Conservation (phyloP, 2,797 vertebrate species). For the Perdix hodgsoniae region DNA sequence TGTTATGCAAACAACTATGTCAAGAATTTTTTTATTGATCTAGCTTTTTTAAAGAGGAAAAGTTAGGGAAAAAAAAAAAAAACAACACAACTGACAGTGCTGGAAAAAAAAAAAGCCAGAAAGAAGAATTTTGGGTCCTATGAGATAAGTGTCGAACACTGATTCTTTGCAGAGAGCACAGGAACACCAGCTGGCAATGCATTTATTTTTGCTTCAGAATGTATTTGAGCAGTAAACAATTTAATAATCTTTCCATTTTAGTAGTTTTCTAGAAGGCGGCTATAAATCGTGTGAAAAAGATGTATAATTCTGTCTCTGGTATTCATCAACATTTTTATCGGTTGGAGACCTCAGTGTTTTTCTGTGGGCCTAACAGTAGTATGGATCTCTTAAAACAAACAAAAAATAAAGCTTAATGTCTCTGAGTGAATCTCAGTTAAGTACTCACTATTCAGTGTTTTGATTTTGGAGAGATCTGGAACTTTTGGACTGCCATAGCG, state of each 20-base stretch:
- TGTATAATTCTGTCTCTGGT: slow-evolving; percentile 17
- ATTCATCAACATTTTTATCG: slow-evolving; percentile 4
- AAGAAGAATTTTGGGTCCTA: slow-evolving; percentile 68
- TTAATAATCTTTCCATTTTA: slow-evolving; percentile 73
- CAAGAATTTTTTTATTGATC: slow-evolving; percentile 45
- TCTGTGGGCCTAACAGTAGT: not conserved
- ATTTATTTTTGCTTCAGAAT: slow-evolving; percentile 70
- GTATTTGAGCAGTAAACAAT: slow-evolving; percentile 71
- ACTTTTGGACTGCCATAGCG: not conserved
- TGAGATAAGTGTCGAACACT: slow-evolving; percentile 65
- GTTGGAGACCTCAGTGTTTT: not conserved
- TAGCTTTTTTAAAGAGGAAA: slow-evolving; percentile 36
- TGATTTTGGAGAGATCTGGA: not conserved
- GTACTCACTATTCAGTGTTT: not conserved
- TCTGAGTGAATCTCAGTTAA: not conserved
- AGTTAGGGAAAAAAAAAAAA: not conserved
- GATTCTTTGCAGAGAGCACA: slow-evolving; percentile 62
- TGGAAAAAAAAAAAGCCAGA: not conserved
- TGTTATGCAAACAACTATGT: slow-evolving; percentile 22
- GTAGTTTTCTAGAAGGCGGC: slow-evolving; percentile 32
- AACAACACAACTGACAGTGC: not conserved
- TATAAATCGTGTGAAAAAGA: slow-evolving; percentile 44
- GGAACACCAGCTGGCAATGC: slow-evolving; percentile 72
- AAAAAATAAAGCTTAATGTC: not conserved
- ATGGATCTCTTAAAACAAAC: not conserved